phyloP scores from a whole-genome alignment of 2,113 vertebrate genomes.

The Rhinolophus sinicus region DNA sequence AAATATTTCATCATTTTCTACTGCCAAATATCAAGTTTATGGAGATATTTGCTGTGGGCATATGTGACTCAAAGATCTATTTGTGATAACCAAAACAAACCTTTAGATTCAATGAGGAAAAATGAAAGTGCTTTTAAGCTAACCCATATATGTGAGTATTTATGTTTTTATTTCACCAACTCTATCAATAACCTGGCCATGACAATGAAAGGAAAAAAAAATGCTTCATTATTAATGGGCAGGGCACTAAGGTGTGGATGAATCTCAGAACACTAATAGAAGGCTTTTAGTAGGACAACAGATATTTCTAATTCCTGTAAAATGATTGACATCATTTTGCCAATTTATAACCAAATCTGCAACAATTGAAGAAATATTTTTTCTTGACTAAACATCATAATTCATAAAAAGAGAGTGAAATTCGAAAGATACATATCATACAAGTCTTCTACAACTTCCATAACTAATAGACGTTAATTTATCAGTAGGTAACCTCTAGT shows the following conservation, averaged over 20 bases:
- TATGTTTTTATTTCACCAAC: neutral
- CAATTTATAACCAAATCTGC: neutral
- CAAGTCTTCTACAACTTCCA: accelerated
- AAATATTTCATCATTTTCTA: slow-evolving; percentile 17
- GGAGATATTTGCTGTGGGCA: neutral
- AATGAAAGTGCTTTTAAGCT: neutral
- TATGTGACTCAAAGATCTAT: neutral
- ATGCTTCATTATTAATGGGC: neutral
- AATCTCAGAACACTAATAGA: neutral
- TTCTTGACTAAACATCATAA: neutral
- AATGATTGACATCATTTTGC: neutral
- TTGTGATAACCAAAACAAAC: neutral
- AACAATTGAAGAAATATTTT: neutral
- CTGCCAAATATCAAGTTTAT: neutral
- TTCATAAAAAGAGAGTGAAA: neutral
- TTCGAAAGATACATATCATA: neutral
- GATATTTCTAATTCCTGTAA: neutral
- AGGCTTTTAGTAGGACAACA: neutral
- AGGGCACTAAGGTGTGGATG: neutral
- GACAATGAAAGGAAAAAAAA: neutral
- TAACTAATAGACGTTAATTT: neutral
- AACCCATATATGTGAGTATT: neutral
- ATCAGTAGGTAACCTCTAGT: neutral
- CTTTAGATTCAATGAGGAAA: neutral
- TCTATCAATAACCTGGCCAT: neutral